phyloP scores from a whole-genome alignment of 2,113 vertebrate species.

The Nettapus auritus region DNA sequence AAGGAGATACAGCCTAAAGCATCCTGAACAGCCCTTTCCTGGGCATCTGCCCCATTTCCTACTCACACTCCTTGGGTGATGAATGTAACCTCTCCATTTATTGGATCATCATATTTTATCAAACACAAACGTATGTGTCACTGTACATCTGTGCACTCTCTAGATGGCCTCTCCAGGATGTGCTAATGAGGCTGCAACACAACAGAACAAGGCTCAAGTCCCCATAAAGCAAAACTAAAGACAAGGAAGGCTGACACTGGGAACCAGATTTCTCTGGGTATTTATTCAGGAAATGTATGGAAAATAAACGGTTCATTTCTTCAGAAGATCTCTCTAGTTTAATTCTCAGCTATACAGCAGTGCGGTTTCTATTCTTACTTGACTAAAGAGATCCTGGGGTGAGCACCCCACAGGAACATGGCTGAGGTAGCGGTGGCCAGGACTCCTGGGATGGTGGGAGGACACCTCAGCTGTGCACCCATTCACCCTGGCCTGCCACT shows the following conservation, averaged over 20 bases:
- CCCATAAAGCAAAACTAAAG: neutral
- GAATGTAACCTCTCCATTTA: constrained; percentile 6
- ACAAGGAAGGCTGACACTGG: neutral
- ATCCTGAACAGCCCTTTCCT: neutral
- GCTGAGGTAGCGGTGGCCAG: neutral
- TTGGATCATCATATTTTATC: constrained; percentile 9
- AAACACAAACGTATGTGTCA: constrained; percentile 6
- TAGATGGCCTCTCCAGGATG: neutral
- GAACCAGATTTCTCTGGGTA: neutral
- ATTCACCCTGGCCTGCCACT: neutral
- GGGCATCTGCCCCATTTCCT: neutral
- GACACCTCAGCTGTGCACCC: neutral
- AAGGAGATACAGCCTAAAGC: neutral
- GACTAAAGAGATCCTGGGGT: neutral
- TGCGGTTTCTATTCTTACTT: neutral
- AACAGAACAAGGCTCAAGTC: neutral
- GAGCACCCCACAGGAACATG: neutral
- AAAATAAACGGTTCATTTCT: neutral
- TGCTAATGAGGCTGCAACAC: neutral
- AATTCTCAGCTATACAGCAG: neutral
- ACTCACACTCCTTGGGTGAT: constrained; percentile 8
- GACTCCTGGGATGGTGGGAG: neutral
- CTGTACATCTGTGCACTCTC: neutral
- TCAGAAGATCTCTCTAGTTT: neutral
- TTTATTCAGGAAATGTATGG: neutral